Percentiles rank a stretch among this genome's conserved stretches.
Conservation (phyloP, 2,888 invertebrate genomes). For the Smittia sp. region DNA sequence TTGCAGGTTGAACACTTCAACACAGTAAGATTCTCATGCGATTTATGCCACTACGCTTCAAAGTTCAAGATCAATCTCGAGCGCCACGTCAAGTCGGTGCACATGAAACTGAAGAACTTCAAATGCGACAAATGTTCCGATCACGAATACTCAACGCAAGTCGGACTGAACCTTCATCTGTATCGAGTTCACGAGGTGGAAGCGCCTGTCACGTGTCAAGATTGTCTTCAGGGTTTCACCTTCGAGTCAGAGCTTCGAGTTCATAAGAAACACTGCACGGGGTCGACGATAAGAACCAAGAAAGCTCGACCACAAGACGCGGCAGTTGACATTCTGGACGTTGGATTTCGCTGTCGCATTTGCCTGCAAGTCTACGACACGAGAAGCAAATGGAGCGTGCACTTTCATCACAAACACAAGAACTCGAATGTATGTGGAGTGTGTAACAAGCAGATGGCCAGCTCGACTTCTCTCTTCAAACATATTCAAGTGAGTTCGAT, state of each 20-base stretch:
- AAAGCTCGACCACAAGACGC: neutral
- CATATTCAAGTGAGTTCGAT: slow-evolving; percentile 4
- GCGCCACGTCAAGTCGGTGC: neutral
- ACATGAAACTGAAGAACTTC: neutral
- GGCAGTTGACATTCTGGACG: neutral
- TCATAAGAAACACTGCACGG: neutral
- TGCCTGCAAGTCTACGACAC: neutral
- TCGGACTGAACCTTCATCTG: neutral
- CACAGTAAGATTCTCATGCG: neutral
- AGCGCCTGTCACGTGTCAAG: neutral
- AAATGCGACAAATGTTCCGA: neutral
- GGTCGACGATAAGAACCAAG: neutral
- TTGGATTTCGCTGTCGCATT: neutral
- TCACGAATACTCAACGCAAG: neutral
- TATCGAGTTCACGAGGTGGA: neutral
- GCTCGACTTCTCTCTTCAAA: neutral
- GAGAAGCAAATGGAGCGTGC: neutral
- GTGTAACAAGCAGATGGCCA: slow-evolving; percentile 4
- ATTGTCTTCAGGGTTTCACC: neutral
- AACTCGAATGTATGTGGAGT: neutral
- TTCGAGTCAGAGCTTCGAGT: neutral
- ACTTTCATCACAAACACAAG: neutral
- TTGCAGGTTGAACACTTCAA: neutral
- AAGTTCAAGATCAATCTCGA: neutral
- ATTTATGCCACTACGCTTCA: neutral